Percentiles rank a stretch among this genome's conserved stretches.
Evolutionary conservation across 1,140 invertebrate genomes (phyloP).

Genomic region (Cecropterus lyciades): DNA sequence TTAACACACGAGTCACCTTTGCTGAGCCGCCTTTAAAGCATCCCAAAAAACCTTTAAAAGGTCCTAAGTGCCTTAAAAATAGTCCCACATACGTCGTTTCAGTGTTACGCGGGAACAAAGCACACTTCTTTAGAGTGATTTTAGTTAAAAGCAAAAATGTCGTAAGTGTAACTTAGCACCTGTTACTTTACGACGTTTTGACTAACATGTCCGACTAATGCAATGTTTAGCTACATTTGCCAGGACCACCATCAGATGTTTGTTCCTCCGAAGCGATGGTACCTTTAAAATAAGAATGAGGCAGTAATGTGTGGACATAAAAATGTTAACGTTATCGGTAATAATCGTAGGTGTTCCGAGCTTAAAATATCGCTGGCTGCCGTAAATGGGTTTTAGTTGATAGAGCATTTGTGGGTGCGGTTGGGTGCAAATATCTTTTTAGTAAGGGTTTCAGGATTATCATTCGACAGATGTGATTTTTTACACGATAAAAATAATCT

Average conservation of each 20-base stretch:
- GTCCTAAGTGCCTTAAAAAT: slow-evolving; percentile 38
- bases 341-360: slow-evolving; percentile 36
- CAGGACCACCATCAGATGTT: slow-evolving; percentile 68
- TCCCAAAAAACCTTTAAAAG: slow-evolving; percentile 40
- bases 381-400: slow-evolving; percentile 3
- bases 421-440: not conserved
- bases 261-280: slow-evolving; percentile 52
- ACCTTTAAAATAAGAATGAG: slow-evolving; percentile 58
- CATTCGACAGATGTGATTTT: no score
- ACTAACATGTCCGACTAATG: slow-evolving; percentile 29
- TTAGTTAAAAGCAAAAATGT: slow-evolving; percentile 13
- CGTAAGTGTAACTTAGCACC: slow-evolving; percentile 1
- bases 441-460: no score
- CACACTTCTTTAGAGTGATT: slow-evolving; percentile 35
- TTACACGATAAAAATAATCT: no score
- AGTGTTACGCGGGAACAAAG: slow-evolving; percentile 38
- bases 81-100: slow-evolving; percentile 40
- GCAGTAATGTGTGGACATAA: slow-evolving; percentile 56
- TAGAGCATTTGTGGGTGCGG: not conserved
- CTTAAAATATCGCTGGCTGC: slow-evolving; percentile 21
- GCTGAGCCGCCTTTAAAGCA: slow-evolving; percentile 52
- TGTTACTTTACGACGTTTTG: slow-evolving; percentile 20
- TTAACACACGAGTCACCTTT: slow-evolving; percentile 61
- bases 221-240: slow-evolving; percentile 52
- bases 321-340: slow-evolving; percentile 41